Percentiles rank a stretch among this genome's conserved stretches.
Evolutionary conservation across 2,113 vertebrate species (phyloP).

Genomic region (Zosterops pallidus): DNA sequence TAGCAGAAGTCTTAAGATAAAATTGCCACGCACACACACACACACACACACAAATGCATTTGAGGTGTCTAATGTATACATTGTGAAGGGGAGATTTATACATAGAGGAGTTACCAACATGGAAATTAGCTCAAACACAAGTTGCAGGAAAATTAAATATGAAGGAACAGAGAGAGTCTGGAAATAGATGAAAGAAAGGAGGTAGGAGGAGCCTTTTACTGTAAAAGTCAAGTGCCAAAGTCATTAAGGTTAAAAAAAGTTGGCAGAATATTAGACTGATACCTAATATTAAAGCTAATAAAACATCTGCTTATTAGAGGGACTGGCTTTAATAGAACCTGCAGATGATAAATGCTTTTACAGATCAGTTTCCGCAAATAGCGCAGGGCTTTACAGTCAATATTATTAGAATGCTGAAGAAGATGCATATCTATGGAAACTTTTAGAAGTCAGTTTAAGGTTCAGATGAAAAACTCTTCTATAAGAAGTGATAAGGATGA

Average conservation of each 20-base stretch:
- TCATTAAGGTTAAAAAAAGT: not conserved
- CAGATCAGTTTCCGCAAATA: not conserved
- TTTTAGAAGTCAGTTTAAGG: not conserved
- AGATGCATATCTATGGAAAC: not conserved
- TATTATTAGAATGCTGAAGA: not conserved
- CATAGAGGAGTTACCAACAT: not conserved
- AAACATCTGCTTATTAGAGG: not conserved
- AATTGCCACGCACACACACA: not conserved
- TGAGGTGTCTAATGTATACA: not conserved
- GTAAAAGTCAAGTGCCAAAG: not conserved
- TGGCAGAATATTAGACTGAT: not conserved
- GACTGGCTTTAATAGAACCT: not conserved
- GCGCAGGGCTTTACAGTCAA: not conserved
- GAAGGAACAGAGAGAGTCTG: not conserved
- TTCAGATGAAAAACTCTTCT: not conserved
- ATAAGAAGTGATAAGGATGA: not conserved
- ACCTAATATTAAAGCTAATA: not conserved
- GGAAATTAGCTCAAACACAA: not conserved
- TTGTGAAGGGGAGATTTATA: not conserved
- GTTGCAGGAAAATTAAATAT: not conserved
- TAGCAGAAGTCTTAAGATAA: not conserved
- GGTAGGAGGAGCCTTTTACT: not conserved
- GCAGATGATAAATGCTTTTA: not conserved
- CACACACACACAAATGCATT: not conserved
- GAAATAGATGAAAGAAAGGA: not conserved